phyloP scores from a whole-genome alignment of 2,888 invertebrate genomes.

The Himalopsyche tibetana region DNA sequence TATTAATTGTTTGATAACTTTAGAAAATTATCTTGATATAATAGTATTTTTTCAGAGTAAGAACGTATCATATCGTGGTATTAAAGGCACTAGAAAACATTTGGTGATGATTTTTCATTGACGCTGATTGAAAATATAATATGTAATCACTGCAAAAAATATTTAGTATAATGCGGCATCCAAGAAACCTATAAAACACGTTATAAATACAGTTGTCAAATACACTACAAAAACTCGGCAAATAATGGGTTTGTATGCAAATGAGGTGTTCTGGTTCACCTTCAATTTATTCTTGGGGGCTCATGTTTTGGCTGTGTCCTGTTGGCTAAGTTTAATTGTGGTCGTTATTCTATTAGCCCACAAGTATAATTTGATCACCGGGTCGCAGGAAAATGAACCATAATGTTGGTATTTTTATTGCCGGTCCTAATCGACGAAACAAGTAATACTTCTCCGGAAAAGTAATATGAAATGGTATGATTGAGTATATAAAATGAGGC shows the following conservation, averaged over 20 bases:
- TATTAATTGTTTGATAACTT: no score
- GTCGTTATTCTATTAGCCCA: conserved; percentile 59
- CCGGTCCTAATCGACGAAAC: no score
- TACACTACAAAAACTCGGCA: conserved; percentile 51
- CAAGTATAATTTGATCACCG: conserved; percentile 49
- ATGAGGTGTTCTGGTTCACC: conserved; percentile 51
- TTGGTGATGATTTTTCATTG: no score
- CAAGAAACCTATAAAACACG: background rate
- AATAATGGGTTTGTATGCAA: conserved; percentile 58
- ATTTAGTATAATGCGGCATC: background rate
- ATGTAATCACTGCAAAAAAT: background rate
- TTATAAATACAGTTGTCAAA: conserved; percentile 55
- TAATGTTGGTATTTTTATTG: no score
- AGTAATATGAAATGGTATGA: no score
- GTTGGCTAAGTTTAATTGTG: conserved; percentile 60
- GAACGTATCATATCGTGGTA: no score
- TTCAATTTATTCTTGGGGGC: conserved; percentile 53
- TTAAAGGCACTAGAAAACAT: no score
- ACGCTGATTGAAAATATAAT: background rate
- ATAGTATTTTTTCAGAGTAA: no score
- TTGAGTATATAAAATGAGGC: no score
- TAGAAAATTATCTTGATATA: no score
- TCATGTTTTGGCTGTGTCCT: conserved; percentile 51
- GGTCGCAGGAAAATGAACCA: background rate
- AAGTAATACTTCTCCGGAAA: no score